These are phyloP conservation scores for Semicossyphus pulcher DNA, from an alignment of 2,113 vertebrate genomes.

Conservation along the genomic window DNA sequence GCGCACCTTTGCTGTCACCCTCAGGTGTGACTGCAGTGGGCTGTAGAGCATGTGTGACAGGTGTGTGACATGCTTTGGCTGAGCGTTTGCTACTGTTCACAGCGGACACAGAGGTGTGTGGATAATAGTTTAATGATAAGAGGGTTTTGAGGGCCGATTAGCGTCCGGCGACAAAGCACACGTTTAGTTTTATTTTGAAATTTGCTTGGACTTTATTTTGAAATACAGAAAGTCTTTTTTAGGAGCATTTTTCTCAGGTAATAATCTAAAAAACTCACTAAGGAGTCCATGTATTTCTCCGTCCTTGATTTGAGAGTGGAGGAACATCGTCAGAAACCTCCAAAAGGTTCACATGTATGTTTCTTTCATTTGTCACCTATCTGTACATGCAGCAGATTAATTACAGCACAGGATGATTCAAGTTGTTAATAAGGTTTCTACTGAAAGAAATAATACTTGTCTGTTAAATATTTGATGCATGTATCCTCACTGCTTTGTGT, in stretches of 20 bases:
- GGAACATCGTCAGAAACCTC: too few species aligned
- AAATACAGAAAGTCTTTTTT: neutral
- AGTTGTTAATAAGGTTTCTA: too few species aligned
- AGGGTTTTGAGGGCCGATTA: too few species aligned
- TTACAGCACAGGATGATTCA: too few species aligned
- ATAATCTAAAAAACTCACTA: slow-evolving; percentile 13
- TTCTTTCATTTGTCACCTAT: too few species aligned
- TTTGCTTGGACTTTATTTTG: slow-evolving; percentile 21
- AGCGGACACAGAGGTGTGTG: slow-evolving; percentile 11
- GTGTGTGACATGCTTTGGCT: slow-evolving; percentile 51
- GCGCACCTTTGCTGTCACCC: slow-evolving; percentile 38
- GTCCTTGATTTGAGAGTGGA: too few species aligned
- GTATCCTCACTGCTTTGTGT: slow-evolving; percentile 11
- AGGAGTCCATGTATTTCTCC: too few species aligned
- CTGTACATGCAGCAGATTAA: too few species aligned
- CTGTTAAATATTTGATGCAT: neutral
- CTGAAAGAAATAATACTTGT: neutral
- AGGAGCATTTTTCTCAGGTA: slow-evolving; percentile 36
- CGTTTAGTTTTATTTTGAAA: slow-evolving; percentile 34
- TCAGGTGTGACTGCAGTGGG: slow-evolving; percentile 35
- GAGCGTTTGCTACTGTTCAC: slow-evolving; percentile 24
- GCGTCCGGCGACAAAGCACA: slow-evolving; percentile 38
- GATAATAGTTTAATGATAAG: too few species aligned
- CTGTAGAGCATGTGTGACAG: slow-evolving; percentile 51
- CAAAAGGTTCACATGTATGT: too few species aligned